Base-by-base conservation (phyloP, 2,888 invertebrate genomes). In the Hyles lineata region DNA sequence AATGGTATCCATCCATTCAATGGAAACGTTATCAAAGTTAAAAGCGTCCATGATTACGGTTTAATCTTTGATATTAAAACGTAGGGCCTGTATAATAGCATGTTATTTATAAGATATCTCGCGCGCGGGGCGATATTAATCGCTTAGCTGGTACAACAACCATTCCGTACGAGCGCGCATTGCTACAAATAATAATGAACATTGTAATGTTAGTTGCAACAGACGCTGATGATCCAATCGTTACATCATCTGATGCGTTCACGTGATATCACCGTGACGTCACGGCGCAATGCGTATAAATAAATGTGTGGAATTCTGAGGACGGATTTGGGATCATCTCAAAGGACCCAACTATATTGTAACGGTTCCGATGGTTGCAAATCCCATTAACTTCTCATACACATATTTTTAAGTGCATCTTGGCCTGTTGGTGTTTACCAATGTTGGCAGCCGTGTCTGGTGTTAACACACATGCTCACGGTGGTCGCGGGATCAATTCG, bases 221-320 rank as follows among this genome's bases (percentile, higher is more conserved):
- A 67, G 50, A 23, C 43, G 67, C 67, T 50, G 67, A 88, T 89
- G 90, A 89, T 87, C 80, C 78, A 82, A 83, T 76, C 78, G 79
- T 87, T 86, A 83, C 88, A 88, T 90, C 89, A 90, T 83, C 82
- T 74, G 77, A 70, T 85, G 85, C 83, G 82, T 80, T 80, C 73
- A 70, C 72, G 79, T 87, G 85, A 86, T 83, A 80, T 83, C 85
- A 86, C 75, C 61, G 70, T 85, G 82, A 83, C 83, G 83, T 85
- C 82, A 85, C 79, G 77, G 78, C 82, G 83, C 83, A 85, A 77
- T 87, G 87, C 86, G 82, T 83, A 83, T 82, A 80, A 81, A 82
- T 80, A 81, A 81, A 82, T 59, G 78, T 79, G 72, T 50, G 72
- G 70, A 76, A 9, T 74, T 72, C 75, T 71, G 73, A 75, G 73